Percentiles rank a stretch among this genome's conserved stretches.
These are phyloP conservation scores for Drepanosiphum platanoidis DNA, from an alignment of 2,888 invertebrate species.

Conservation along the genomic window DNA sequence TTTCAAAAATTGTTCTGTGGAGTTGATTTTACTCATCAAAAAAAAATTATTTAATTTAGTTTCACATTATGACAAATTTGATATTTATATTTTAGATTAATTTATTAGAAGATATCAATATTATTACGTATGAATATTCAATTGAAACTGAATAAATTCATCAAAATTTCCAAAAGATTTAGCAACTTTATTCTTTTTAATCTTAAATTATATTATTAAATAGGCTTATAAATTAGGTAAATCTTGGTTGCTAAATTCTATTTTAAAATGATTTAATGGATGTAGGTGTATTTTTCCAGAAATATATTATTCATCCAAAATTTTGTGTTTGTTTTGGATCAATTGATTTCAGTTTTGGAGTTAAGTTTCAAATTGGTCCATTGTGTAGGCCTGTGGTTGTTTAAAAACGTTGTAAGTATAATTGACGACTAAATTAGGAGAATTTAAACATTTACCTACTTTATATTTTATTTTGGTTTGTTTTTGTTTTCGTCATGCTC, in stretches of 20 bases:
- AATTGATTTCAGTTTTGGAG: slow-evolving; percentile 62
- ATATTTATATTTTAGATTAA: not conserved
- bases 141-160: slow-evolving; percentile 17
- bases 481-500: slow-evolving; percentile 64
- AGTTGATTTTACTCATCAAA: slow-evolving; percentile 28
- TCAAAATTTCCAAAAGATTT: slow-evolving; percentile 55
- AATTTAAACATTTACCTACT: slow-evolving; percentile 55
- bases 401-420: slow-evolving; percentile 61
- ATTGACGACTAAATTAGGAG: slow-evolving; percentile 60
- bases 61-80: not conserved
- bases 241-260: slow-evolving; percentile 44
- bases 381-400: slow-evolving; percentile 51
- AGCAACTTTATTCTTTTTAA: slow-evolving; percentile 41
- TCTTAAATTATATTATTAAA: slow-evolving; percentile 9
- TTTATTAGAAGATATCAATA: not conserved
- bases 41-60: not conserved
- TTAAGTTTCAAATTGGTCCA: slow-evolving; percentile 60
- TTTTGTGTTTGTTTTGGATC: slow-evolving; percentile 60
- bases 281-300: slow-evolving; percentile 51
- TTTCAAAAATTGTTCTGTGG: slow-evolving; percentile 12
- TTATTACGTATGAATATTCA: slow-evolving; percentile 3
- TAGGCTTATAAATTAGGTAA: not conserved
- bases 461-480: slow-evolving; percentile 61
- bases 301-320: slow-evolving; percentile 58
- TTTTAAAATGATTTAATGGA: slow-evolving; percentile 45